Conservation (phyloP, 2,113 vertebrate species). For the Globicephala melas region DNA sequence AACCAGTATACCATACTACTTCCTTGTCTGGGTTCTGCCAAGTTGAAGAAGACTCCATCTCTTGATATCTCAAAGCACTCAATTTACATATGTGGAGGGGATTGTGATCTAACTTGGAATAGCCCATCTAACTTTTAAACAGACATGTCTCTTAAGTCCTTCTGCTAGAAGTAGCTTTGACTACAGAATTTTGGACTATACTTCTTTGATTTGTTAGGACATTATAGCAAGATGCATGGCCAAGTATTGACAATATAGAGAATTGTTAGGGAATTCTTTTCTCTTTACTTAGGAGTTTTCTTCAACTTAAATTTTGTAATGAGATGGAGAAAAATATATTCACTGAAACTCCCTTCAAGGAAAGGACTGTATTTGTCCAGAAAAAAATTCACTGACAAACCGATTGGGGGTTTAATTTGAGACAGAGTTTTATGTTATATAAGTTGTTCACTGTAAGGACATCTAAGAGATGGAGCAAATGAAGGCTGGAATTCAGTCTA, state of each 20-base stretch:
- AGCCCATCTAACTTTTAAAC: background rate
- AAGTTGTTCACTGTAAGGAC: background rate
- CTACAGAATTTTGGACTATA: background rate
- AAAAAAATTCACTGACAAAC: background rate
- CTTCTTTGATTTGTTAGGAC: background rate
- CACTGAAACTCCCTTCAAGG: background rate
- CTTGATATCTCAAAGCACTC: background rate
- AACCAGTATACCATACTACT: background rate
- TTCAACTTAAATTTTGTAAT: background rate
- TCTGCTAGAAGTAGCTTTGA: background rate
- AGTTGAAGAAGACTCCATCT: background rate
- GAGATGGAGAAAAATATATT: background rate
- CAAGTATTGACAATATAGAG: background rate
- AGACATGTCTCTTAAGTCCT: background rate
- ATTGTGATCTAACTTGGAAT: background rate
- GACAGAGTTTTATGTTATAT: background rate
- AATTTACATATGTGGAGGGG: background rate
- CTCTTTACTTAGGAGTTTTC: background rate
- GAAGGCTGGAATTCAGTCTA: background rate
- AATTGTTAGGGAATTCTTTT: background rate
- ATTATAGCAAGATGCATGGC: background rate
- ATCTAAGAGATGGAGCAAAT: background rate
- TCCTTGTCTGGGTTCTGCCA: background rate
- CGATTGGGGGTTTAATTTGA: background rate
- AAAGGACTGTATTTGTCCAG: background rate